Conservation (phyloP, 2,888 invertebrate species). For the Lasiommata megera region DNA sequence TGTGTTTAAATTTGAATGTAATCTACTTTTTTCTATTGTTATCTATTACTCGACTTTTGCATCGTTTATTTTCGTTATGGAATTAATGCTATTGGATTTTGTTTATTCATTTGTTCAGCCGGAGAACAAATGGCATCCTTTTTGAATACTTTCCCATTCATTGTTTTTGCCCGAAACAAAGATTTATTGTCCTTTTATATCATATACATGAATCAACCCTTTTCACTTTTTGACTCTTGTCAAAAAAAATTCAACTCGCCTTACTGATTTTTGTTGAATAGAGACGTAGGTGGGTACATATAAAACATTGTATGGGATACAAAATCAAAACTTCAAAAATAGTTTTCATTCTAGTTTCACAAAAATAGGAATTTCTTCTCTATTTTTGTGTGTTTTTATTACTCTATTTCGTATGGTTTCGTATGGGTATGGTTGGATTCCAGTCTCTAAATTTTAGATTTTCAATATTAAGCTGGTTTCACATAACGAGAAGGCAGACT, state of each 20-base stretch:
- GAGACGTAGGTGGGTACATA: too few relatives aligned
- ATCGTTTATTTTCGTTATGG: neutral
- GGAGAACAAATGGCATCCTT: slow-evolving; percentile 28
- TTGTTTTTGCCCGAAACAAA: slow-evolving; percentile 29
- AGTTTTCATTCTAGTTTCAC: neutral
- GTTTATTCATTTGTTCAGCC: slow-evolving; percentile 18
- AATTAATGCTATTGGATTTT: slow-evolving; percentile 19
- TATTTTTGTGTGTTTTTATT: too few relatives aligned
- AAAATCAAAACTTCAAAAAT: neutral
- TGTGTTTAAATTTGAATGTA: too few relatives aligned
- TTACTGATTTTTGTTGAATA: neutral
- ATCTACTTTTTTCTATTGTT: too few relatives aligned
- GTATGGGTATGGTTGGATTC: too few relatives aligned
- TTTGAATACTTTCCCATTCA: slow-evolving; percentile 28
- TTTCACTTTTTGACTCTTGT: slow-evolving; percentile 28
- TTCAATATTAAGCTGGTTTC: too few relatives aligned
- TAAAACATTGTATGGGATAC: neutral
- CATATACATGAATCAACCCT: slow-evolving; percentile 29
- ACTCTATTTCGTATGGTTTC: too few relatives aligned
- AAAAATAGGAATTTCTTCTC: too few relatives aligned
- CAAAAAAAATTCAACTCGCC: neutral
- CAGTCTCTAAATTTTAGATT: too few relatives aligned
- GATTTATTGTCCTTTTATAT: slow-evolving; percentile 32
- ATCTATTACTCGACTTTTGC: neutral
- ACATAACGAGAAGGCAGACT: too few relatives aligned